Evolutionary conservation across 2,888 invertebrate genomes (phyloP).

Genomic region (Chaetogeoica ovagalla): DNA sequence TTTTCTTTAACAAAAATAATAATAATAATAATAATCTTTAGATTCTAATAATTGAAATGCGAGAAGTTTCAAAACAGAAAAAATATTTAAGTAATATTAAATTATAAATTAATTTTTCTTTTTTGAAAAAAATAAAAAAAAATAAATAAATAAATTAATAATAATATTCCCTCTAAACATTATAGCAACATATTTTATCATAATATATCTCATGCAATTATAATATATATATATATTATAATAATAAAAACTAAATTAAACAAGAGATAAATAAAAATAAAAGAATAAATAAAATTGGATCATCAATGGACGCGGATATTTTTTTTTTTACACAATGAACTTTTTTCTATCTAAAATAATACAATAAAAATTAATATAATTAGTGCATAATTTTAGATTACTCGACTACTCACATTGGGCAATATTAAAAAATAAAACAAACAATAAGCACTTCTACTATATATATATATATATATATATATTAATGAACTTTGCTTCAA

Average conservation of each 20-base stretch:
- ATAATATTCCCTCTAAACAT: background rate
- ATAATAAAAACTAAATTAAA: slow-evolving; percentile 36
- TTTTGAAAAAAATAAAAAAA: background rate
- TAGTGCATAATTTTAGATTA: slow-evolving; percentile 1
- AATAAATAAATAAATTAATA: too few species aligned
- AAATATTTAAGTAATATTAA: background rate
- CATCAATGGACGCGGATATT: slow-evolving; percentile 13
- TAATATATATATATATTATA: background rate
- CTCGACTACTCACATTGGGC: slow-evolving; percentile 16
- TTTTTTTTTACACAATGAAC: background rate
- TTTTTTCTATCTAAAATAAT: slow-evolving; percentile 24
- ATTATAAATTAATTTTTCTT: background rate
- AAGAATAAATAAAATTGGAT: slow-evolving; percentile 34
- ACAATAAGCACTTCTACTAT: slow-evolving; percentile 37
- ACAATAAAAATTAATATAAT: slow-evolving; percentile 37
- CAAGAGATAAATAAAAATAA: slow-evolving; percentile 32
- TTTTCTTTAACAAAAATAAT: background rate
- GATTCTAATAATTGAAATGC: background rate
- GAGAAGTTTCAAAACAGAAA: background rate
- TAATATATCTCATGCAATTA: background rate
- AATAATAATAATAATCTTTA: background rate
- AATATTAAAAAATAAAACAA: slow-evolving; percentile 15
- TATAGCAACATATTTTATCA: background rate
- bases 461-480: slow-evolving; percentile 18
- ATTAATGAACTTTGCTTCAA: slow-evolving; percentile 16